Evolutionary conservation across 2,113 vertebrate genomes (phyloP), one percentile per base, ranked within the genome.

Genomic region (Pangasianodon gigas): DNA sequence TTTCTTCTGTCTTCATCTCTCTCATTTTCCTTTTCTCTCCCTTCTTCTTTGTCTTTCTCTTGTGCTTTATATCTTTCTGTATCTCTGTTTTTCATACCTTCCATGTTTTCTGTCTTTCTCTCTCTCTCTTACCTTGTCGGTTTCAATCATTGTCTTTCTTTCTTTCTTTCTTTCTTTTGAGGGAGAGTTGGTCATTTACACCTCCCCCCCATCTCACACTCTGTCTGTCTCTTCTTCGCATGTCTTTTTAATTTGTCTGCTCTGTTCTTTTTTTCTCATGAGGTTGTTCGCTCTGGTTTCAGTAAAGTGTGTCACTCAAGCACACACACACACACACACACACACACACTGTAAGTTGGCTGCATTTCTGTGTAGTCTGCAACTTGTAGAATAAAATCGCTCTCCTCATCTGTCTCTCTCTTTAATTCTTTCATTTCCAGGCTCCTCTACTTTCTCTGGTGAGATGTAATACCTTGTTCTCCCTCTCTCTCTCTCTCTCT

Each of bases 221-320:
- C 8, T 67, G 13, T 88, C 32, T 52, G 6, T 11, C 29, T 69
- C 26, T 88, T 54, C 60, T 81, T 41, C 32, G 0, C 26, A 46
- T 62, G 24, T 62, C 41, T 52, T 80, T 32, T 37, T n/a, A 26
- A 69, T 56, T 54, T 82, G 21, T 18, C 75, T 67, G 37, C 41
- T 24, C 8, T 32, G n/a, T 58, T 84, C 54, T 6, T n/a, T 60
- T 79, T 65, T 67, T 29, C 87, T 54, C 87, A 67, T 52, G 87
- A 69, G 60, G 79, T 41, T 41, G 37, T 19, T 67, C 14, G 79
- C 24, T 88, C 87, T 41, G 58, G n/a, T 82, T 88, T 88, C 32
- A 82, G 46, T 54, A 84, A 88, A 88, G 79, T 88, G 87, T 88
- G 87, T 82, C 87, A 81, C 26, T 6, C 52, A 14, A 21, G 11